A percentile compares a stretch with the other conserved stretches of the same genome.
Evolutionary conservation across 2,113 vertebrate species (phyloP).

Genomic region (Phylloscopus whistleri): DNA sequence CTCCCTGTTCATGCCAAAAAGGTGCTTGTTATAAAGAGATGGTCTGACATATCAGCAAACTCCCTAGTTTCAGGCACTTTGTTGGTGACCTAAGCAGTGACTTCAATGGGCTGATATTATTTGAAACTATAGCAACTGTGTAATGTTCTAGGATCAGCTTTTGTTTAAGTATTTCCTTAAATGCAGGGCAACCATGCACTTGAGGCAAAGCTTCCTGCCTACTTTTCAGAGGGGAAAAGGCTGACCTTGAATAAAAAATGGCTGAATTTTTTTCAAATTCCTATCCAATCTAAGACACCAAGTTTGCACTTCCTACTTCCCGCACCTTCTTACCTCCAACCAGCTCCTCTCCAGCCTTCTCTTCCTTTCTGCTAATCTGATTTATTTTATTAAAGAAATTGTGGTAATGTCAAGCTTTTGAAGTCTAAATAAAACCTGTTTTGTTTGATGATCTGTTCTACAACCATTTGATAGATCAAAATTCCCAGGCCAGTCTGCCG

Average conservation of each 20-base stretch:
- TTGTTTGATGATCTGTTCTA: constrained; percentile 17
- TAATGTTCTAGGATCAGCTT: neutral
- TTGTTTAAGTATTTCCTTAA: neutral
- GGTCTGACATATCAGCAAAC: neutral
- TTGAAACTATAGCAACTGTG: neutral
- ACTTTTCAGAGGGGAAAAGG: neutral
- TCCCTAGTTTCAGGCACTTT: neutral
- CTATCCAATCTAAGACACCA: neutral
- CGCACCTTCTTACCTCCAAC: neutral
- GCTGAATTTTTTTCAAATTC: neutral
- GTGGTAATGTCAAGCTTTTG: neutral
- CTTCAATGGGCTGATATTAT: neutral
- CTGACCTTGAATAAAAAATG: neutral
- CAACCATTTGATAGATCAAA: neutral
- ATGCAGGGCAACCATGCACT: neutral
- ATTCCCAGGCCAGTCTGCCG: neutral
- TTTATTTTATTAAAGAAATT: neutral
- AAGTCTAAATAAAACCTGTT: constrained; percentile 11
- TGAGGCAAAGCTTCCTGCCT: neutral
- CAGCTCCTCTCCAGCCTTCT: neutral
- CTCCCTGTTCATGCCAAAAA: neutral
- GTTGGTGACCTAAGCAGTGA: neutral
- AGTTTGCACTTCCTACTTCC: neutral
- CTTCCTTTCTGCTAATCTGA: neutral
- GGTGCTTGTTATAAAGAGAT: neutral